These are phyloP conservation scores for Alectoris magna DNA, from an alignment of 2,797 vertebrate species.

Conservation along the genomic window DNA sequence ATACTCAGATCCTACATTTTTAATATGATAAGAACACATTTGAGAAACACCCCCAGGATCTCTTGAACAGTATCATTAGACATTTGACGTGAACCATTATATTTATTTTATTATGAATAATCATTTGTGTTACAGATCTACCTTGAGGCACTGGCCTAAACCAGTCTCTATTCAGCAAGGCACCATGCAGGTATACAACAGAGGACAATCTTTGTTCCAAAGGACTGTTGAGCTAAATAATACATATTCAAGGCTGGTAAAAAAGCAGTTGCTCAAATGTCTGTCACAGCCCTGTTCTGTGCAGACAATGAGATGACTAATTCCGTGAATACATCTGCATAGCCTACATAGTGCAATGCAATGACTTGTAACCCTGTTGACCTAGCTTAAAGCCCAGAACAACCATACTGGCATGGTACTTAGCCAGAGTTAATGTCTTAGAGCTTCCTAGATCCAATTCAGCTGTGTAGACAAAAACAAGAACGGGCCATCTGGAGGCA, in stretches of 20 bases:
- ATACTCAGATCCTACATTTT: background rate
- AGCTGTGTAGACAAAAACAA: background rate
- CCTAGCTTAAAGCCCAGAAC: background rate
- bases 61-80: background rate
- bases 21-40: background rate
- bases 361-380: background rate
- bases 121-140: background rate
- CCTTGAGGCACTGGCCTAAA: background rate
- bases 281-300: background rate
- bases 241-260: background rate
- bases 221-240: background rate
- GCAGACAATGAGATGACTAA: background rate
- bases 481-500: background rate
- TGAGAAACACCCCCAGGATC: background rate
- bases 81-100: background rate
- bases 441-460: background rate
- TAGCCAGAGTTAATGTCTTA: background rate
- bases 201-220: background rate
- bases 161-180: background rate
- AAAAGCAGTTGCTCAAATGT: background rate
- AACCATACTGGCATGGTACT: background rate
- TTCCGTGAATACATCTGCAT: background rate
- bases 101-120: slow-evolving; percentile 35
- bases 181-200: background rate
- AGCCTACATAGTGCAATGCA: background rate